Conservation (phyloP, 2,113 vertebrate species). For the Laterallus jamaicensis region DNA sequence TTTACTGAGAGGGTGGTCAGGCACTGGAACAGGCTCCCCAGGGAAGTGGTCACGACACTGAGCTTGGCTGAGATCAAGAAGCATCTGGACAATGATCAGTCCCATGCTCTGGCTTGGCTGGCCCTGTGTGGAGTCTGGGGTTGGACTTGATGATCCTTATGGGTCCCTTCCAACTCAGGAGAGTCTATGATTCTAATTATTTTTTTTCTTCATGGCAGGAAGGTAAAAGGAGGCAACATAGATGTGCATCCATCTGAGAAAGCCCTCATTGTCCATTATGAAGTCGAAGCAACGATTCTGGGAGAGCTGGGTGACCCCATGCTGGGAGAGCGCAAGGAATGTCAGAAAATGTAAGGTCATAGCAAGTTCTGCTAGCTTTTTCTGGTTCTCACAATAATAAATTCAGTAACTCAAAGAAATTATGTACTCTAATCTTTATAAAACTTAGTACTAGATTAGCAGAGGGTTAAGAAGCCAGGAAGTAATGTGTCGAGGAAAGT, state of each 20-base stretch:
- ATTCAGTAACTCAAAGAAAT: not conserved
- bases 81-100: no score
- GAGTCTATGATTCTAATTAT: not conserved
- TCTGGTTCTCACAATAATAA: not conserved
- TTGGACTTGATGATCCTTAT: no score
- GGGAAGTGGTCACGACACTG: no score
- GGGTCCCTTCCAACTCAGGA: no score
- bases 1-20: no score
- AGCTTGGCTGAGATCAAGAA: no score
- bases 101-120: no score
- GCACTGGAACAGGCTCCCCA: no score
- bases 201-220: slow-evolving; percentile 70
- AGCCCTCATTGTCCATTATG: slow-evolving; percentile 92
- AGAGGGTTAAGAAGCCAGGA: not conserved
- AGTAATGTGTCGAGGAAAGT: not conserved
- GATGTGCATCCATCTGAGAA: slow-evolving; percentile 95
- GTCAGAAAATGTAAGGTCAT: slow-evolving; percentile 91
- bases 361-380: not conserved
- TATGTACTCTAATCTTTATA: not conserved
- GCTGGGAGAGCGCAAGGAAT: slow-evolving; percentile 90
- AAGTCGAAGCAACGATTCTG: slow-evolving; percentile 92
- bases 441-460: not conserved
- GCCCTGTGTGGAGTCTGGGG: no score
- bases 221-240: slow-evolving; percentile 89
- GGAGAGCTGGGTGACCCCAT: slow-evolving; percentile 87